Evolutionary conservation across 1,140 invertebrate species (phyloP).

Genomic region (Drosophila sturtevanti): DNA sequence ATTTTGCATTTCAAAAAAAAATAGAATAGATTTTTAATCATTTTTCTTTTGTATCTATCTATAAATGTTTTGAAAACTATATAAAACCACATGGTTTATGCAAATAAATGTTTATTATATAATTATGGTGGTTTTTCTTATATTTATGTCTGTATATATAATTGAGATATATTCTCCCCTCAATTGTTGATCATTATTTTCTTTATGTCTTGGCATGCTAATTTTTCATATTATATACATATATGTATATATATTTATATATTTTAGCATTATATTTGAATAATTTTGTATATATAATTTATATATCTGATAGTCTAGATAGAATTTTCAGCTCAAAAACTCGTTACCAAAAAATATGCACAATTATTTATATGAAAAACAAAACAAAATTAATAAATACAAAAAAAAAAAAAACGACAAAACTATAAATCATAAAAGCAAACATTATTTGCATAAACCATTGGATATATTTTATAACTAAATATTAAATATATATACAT

Average conservation of each 20-base stretch:
- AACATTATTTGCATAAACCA: conserved; percentile 82
- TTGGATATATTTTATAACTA: conserved; percentile 54
- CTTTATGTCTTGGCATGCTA: conserved; percentile 4
- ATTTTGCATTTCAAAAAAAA: neutral
- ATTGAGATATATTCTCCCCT: neutral
- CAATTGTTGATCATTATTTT: neutral
- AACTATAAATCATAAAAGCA: conserved; percentile 29
- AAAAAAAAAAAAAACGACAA: conserved; percentile 26
- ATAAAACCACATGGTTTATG: conserved; percentile 68
- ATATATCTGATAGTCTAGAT: conserved; percentile 30
- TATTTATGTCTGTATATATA: conserved; percentile 33
- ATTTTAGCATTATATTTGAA: conserved; percentile 29
- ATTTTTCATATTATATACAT: conserved; percentile 13
- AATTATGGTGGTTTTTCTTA: conserved; percentile 1
- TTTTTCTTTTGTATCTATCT: too few relatives aligned
- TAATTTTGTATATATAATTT: neutral
- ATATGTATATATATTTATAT: conserved; percentile 34
- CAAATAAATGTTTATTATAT: conserved; percentile 61
- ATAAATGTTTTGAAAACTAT: conserved; percentile 8
- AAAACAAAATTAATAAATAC: conserved; percentile 45
- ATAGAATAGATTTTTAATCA: too few relatives aligned
- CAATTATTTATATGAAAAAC: conserved; percentile 48
- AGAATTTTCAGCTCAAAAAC: conserved; percentile 73
- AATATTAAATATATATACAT: neutral
- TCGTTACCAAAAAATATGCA: conserved; percentile 81